Evolutionary conservation across 2,797 vertebrate species (phyloP).

Genomic region (Hybognathus amarus): DNA sequence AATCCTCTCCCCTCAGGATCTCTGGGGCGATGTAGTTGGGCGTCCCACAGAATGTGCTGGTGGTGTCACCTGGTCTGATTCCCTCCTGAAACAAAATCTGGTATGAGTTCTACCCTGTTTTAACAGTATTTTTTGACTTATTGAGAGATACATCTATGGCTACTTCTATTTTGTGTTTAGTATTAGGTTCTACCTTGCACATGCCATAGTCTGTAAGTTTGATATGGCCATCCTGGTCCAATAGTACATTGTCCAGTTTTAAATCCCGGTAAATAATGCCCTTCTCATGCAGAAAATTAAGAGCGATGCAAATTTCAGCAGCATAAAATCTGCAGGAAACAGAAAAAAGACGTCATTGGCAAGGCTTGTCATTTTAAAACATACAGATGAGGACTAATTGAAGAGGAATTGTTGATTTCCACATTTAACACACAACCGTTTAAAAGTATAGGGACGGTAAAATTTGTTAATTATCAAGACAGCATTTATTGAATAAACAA

Average conservation of each 20-base stretch:
- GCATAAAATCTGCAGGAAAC: constrained; percentile 90
- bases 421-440: not conserved
- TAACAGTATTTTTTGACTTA: not conserved
- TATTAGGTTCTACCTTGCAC: constrained; percentile 75
- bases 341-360: not conserved
- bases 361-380: not conserved
- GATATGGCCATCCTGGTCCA: constrained; percentile 96
- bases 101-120: not conserved
- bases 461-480: not conserved
- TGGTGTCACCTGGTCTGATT: constrained; percentile 96
- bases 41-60: constrained; percentile 97
- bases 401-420: not conserved
- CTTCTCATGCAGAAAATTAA: constrained; percentile 97
- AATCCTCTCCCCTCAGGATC: constrained; percentile 96
- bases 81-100: constrained; percentile 83
- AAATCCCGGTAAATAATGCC: constrained; percentile 98
- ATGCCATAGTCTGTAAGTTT: constrained; percentile 99
- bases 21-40: constrained; percentile 98
- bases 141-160: not conserved
- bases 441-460: not conserved
- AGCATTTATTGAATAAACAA: not conserved
- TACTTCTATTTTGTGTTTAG: not conserved
- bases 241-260: constrained; percentile 96
- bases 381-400: not conserved
- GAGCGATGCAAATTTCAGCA: constrained; percentile 96